A percentile compares a stretch with the other conserved stretches of the same genome.
Evolutionary conservation across 2,113 vertebrate species (phyloP).

Genomic region (Campylorhamphus procurvoides): DNA sequence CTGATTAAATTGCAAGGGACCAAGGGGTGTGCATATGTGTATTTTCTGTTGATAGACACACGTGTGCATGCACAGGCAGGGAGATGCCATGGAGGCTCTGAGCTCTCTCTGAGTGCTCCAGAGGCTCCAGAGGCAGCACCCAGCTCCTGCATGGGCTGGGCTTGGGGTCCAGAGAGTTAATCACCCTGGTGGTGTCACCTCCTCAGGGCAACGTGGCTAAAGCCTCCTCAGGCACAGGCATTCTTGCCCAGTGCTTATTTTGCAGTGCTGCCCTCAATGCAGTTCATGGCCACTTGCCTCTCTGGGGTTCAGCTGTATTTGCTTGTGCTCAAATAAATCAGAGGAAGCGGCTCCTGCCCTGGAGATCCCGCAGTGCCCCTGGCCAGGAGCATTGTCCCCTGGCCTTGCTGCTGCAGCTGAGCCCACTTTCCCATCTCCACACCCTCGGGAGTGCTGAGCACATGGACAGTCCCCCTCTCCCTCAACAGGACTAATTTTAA

Average conservation of each 20-base stretch:
- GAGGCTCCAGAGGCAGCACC: background rate
- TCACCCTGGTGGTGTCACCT: background rate
- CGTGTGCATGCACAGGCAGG: fast-evolving
- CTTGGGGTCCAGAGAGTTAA: fast-evolving
- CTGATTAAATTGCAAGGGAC: background rate
- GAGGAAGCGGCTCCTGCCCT: background rate
- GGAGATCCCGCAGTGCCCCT: background rate
- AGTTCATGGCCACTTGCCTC: background rate
- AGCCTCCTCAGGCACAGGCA: fast-evolving
- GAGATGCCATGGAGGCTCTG: background rate
- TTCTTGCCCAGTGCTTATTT: background rate
- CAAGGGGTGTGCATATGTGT: too few relatives aligned
- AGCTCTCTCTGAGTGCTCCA: background rate
- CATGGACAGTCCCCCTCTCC: fast-evolving
- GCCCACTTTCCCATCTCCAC: background rate
- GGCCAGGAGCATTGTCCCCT: background rate
- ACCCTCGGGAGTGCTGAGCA: fast-evolving
- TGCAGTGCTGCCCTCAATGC: background rate
- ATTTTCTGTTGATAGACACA: fast-evolving
- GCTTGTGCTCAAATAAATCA: background rate
- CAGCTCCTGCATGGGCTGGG: background rate
- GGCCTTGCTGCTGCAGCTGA: background rate
- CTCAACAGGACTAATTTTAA: background rate
- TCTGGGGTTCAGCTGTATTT: background rate
- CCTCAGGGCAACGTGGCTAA: background rate